These are phyloP conservation scores for Torymus tubicola DNA, from an alignment of 2,888 invertebrate species.

Conservation along the genomic window DNA sequence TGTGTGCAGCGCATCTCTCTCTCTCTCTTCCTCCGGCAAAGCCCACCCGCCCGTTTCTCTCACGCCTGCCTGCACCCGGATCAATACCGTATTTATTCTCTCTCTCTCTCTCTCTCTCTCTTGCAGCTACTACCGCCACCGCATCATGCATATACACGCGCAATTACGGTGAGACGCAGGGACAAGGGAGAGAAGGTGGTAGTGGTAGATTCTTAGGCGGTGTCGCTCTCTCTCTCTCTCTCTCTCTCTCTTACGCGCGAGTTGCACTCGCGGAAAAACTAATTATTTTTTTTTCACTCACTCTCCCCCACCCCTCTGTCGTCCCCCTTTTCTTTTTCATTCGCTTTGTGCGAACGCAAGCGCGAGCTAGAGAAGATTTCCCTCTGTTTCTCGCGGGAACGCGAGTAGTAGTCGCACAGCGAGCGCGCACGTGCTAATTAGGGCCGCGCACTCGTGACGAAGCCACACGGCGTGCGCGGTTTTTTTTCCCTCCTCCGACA, in stretches of 20 bases:
- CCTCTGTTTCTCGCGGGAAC: constrained; percentile 10
- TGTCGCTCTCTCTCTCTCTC: background rate
- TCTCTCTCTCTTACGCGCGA: constrained; percentile 5
- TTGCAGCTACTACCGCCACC: too few species aligned
- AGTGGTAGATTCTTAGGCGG: too few species aligned
- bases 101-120: too few species aligned
- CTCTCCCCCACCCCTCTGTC: background rate
- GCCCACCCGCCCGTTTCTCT: background rate
- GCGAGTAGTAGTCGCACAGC: background rate
- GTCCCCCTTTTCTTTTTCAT: background rate
- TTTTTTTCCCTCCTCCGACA: constrained; percentile 1
- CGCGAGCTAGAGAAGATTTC: background rate
- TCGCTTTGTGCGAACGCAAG: background rate
- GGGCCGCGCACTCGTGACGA: constrained; percentile 17
- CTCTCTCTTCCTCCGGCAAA: too few species aligned
- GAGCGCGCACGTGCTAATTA: constrained; percentile 40
- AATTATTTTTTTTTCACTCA: constrained; percentile 33
- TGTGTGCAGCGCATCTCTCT: too few species aligned
- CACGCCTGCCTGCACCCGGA: background rate
- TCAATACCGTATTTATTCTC: constrained; percentile 19
- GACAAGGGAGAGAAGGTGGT: too few species aligned
- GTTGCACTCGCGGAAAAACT: constrained; percentile 23
- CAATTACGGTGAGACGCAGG: constrained; percentile 7
- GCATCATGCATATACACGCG: constrained; percentile 1
- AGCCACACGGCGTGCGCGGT: background rate